These are phyloP conservation scores for Heliconius hewitsoni DNA, from an alignment of 1,140 invertebrate genomes.

Conservation along the genomic window DNA sequence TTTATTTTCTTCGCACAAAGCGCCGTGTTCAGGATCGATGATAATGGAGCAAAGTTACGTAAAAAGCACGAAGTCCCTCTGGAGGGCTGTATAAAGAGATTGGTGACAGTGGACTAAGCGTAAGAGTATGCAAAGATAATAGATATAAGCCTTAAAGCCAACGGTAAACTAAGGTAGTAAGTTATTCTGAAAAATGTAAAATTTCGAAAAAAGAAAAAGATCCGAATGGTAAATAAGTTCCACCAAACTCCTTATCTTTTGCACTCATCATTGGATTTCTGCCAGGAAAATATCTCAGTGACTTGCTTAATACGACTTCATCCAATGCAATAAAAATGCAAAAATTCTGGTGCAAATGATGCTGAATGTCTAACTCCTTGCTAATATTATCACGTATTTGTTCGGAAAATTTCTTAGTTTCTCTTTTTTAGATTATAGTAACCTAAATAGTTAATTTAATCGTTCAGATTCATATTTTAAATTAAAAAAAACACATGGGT, in stretches of 20 bases:
- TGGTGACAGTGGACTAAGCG: too few species aligned
- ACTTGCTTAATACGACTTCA: not conserved
- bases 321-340: not conserved
- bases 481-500: too few species aligned
- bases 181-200: not conserved
- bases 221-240: not conserved
- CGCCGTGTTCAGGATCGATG: too few species aligned
- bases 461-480: too few species aligned
- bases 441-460: too few species aligned
- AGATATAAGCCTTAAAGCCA: too few species aligned
- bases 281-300: not conserved
- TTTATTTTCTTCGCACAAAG: too few species aligned
- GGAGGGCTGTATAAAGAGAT: too few species aligned
- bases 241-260: not conserved
- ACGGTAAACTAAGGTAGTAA: not conserved
- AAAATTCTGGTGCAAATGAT: conserved; percentile 1
- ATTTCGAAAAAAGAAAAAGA: not conserved
- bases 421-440: too few species aligned
- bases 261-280: not conserved
- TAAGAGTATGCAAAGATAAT: too few species aligned
- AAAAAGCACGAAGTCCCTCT: too few species aligned
- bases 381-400: not conserved
- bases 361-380: conserved; percentile 1
- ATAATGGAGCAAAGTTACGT: too few species aligned
- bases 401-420: not conserved